Evolutionary conservation across 2,113 vertebrate genomes (phyloP).

Genomic region (Petroica traversi): DNA sequence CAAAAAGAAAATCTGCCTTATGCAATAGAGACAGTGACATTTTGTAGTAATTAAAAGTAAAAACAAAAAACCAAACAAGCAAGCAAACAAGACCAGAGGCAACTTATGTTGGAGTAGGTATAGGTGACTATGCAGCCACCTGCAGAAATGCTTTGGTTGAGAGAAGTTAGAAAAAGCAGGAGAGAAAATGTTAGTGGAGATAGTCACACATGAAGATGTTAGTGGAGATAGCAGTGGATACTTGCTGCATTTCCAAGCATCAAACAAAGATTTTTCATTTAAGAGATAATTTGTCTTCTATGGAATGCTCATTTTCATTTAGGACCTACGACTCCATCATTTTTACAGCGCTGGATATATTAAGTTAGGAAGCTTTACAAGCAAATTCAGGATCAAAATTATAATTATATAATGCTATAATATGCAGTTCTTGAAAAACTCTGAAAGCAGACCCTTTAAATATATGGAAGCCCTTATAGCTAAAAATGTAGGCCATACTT

Average conservation of each 20-base stretch:
- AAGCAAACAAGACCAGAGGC: neutral
- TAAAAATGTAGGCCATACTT: neutral
- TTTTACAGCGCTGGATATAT: neutral
- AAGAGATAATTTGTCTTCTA: neutral
- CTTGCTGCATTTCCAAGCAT: neutral
- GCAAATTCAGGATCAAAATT: neutral
- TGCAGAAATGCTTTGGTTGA: neutral
- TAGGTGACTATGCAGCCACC: neutral
- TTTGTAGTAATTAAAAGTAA: neutral
- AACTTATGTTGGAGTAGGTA: neutral
- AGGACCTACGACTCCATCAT: neutral
- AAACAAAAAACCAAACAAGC: neutral
- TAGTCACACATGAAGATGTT: too few relatives aligned
- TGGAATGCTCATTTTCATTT: neutral
- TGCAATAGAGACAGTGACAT: neutral
- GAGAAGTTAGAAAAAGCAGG: neutral
- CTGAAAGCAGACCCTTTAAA: neutral
- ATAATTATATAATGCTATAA: neutral
- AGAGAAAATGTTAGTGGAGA: neutral
- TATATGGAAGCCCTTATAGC: neutral
- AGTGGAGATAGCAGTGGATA: too few relatives aligned
- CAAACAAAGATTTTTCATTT: neutral
- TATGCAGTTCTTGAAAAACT: neutral
- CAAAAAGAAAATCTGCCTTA: neutral
- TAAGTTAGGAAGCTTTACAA: neutral